Conservation (phyloP, 2,797 vertebrate genomes). For the Chanos chanos region DNA sequence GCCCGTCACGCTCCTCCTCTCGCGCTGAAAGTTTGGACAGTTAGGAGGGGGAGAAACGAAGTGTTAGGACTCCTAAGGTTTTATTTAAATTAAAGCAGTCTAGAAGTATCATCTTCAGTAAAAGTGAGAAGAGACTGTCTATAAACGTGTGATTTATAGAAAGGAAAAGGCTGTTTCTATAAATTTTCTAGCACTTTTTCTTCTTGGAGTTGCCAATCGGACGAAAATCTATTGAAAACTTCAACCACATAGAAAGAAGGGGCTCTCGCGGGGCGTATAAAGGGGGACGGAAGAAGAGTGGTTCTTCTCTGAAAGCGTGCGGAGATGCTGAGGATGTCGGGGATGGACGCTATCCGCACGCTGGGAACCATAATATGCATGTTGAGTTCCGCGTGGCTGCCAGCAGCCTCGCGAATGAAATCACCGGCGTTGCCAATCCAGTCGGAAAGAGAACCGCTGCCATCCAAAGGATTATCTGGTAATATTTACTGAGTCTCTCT, state of each 20-base stretch:
- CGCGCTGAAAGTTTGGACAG: neutral
- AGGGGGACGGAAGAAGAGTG: neutral
- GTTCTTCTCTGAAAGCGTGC: slow-evolving; percentile 1
- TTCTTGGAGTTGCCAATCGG: too few relatives aligned
- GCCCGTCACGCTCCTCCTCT: neutral
- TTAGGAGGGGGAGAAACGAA: neutral
- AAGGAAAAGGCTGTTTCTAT: neutral
- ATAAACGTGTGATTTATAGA: neutral
- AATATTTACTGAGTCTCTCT: slow-evolving; percentile 34
- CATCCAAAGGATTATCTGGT: slow-evolving; percentile 83
- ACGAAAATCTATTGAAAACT: too few relatives aligned
- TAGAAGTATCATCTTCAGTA: too few relatives aligned
- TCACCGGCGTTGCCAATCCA: slow-evolving; percentile 84
- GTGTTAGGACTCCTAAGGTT: too few relatives aligned
- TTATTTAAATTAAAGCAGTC: too few relatives aligned
- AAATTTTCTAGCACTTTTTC: too few relatives aligned
- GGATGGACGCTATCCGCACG: slow-evolving; percentile 62
- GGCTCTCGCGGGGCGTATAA: too few relatives aligned
- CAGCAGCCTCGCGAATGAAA: slow-evolving; percentile 71
- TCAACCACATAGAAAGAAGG: too few relatives aligned
- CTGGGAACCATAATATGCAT: slow-evolving; percentile 58
- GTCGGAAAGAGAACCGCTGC: slow-evolving; percentile 83
- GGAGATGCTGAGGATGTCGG: slow-evolving; percentile 26
- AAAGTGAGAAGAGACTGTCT: too few relatives aligned
- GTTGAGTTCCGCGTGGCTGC: slow-evolving; percentile 70